Percentiles rank a stretch among this genome's conserved stretches.
Evolutionary conservation across 2,888 invertebrate species (phyloP).

Genomic region (Euplexia lucipara): DNA sequence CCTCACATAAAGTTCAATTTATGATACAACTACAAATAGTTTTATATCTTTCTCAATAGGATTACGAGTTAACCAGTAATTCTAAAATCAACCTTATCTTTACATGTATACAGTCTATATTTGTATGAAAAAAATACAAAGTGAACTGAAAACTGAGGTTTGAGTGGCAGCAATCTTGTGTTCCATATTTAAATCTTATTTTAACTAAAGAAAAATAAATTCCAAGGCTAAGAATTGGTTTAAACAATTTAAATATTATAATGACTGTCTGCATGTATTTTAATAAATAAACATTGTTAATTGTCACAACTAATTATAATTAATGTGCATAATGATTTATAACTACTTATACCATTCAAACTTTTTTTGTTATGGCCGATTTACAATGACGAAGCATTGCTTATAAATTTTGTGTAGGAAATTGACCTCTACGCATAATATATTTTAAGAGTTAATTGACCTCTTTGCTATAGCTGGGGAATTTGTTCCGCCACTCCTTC

Average conservation of each 20-base stretch:
- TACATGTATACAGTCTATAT: too few species aligned
- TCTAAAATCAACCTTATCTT: too few species aligned
- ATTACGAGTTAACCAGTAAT: too few species aligned
- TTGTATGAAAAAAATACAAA: too few species aligned
- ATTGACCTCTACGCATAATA: not conserved
- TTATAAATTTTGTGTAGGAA: not conserved
- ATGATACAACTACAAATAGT: too few species aligned
- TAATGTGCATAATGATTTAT: conserved; percentile 17
- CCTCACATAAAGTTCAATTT: too few species aligned
- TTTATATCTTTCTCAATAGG: too few species aligned
- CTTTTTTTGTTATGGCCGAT: not conserved
- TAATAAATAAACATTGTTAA: not conserved
- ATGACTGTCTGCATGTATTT: not conserved
- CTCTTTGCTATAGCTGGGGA: too few species aligned
- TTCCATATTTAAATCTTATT: too few species aligned
- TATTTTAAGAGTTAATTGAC: not conserved
- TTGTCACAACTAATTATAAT: not conserved
- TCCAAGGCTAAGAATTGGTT: not conserved
- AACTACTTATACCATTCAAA: not conserved
- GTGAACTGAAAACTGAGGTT: too few species aligned
- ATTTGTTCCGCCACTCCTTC: too few species aligned
- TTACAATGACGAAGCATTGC: not conserved
- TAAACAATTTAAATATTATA: conserved; percentile 2
- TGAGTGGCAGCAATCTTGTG: too few species aligned
- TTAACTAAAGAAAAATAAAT: not conserved